These are phyloP conservation scores for Anagyrus pseudococci DNA, from an alignment of 2,888 invertebrate species.

Conservation along the genomic window DNA sequence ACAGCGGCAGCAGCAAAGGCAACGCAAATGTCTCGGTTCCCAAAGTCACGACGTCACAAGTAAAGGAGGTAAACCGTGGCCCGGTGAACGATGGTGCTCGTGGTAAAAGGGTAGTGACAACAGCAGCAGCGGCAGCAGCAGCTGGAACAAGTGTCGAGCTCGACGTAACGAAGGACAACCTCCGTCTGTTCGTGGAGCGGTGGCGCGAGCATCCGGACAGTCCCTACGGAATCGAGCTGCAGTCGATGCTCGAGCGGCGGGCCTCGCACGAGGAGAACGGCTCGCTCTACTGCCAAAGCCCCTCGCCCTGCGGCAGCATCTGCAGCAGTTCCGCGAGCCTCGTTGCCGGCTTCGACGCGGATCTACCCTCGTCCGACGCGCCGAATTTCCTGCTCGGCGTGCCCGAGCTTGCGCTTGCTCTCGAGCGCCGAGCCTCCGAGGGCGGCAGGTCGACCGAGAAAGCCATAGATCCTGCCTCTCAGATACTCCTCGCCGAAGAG, in stretches of 20 bases:
- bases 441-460: slow-evolving; percentile 66
- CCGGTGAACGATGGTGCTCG: no score
- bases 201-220: slow-evolving; percentile 91
- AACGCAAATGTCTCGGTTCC: no score
- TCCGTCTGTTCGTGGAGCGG: slow-evolving; percentile 82
- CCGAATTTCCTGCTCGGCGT: slow-evolving; percentile 20
- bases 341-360: neutral
- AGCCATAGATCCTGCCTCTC: slow-evolving; percentile 51
- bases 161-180: slow-evolving; percentile 83
- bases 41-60: neutral
- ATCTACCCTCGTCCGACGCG: no score
- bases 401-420: slow-evolving; percentile 55
- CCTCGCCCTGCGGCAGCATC: slow-evolving; percentile 58
- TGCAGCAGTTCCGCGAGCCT: slow-evolving; percentile 72
- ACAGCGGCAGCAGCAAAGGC: no score
- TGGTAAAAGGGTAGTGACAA: no score
- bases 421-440: slow-evolving; percentile 81
- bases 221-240: slow-evolving; percentile 82
- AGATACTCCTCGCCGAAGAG: slow-evolving; percentile 74
- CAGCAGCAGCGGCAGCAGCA: slow-evolving; percentile 10
- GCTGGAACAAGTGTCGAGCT: slow-evolving; percentile 64
- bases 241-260: slow-evolving; percentile 20
- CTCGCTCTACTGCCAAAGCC: slow-evolving; percentile 22
- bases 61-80: no score
- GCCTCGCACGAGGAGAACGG: slow-evolving; percentile 21